Evolutionary conservation across 1,140 invertebrate genomes (phyloP).

Genomic region (Drosophila triauraria): DNA sequence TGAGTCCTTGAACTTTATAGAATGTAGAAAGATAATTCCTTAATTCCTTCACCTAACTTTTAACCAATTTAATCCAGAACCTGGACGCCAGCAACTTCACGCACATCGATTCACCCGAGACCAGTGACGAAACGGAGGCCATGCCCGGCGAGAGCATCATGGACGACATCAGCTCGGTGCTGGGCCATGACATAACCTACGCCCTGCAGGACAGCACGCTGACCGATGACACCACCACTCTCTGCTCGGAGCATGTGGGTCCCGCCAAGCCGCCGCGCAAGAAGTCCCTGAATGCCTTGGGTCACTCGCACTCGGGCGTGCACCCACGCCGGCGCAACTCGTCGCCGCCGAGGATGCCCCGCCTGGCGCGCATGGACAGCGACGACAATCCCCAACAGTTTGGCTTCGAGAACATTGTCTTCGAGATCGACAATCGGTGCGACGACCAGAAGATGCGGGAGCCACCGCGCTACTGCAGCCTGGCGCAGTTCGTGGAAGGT

Average conservation of each 20-base stretch:
- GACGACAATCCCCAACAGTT: slow-evolving; percentile 87
- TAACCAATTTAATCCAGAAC: slow-evolving; percentile 42
- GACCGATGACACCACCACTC: slow-evolving; percentile 88
- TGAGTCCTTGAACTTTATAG: slow-evolving; percentile 6
- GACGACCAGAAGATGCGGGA: slow-evolving; percentile 86
- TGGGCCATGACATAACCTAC: slow-evolving; percentile 88
- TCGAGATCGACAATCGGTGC: slow-evolving; percentile 87
- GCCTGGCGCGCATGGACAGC: slow-evolving; percentile 75
- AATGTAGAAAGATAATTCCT: too few relatives aligned
- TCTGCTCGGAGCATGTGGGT: slow-evolving; percentile 86
- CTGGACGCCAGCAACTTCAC: slow-evolving; percentile 87
- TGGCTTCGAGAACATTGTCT: slow-evolving; percentile 89
- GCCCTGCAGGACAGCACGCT: slow-evolving; percentile 89
- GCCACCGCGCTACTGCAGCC: slow-evolving; percentile 89
- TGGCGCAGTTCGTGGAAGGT: slow-evolving; percentile 92
- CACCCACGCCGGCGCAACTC: slow-evolving; percentile 85
- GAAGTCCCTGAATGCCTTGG: slow-evolving; percentile 66
- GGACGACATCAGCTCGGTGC: slow-evolving; percentile 91
- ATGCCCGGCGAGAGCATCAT: slow-evolving; percentile 91
- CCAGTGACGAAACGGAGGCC: slow-evolving; percentile 90
- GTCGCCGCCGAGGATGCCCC: slow-evolving; percentile 65
- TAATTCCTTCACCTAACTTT: too few relatives aligned
- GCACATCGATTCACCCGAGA: slow-evolving; percentile 93
- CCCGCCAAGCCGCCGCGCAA: slow-evolving; percentile 68
- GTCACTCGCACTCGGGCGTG: slow-evolving; percentile 55